These are phyloP conservation scores for Drosophila sp. DNA, from an alignment of 1,140 invertebrate genomes.

Conservation along the genomic window DNA sequence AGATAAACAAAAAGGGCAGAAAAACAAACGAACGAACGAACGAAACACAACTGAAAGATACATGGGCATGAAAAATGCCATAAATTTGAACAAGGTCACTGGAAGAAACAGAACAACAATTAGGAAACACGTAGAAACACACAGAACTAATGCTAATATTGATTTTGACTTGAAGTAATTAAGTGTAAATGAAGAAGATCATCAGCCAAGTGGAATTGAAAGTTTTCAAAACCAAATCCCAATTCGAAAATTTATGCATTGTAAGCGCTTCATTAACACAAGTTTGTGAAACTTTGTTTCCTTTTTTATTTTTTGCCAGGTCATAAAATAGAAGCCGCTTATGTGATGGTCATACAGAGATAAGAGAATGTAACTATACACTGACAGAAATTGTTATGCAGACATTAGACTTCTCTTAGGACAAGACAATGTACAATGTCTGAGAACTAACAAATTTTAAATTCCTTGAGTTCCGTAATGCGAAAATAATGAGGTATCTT, in stretches of 20 bases:
- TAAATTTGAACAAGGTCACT: slow-evolving; percentile 80
- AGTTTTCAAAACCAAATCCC: slow-evolving; percentile 25
- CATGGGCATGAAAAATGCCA: slow-evolving; percentile 57
- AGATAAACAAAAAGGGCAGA: slow-evolving; percentile 67
- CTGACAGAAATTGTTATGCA: slow-evolving; percentile 9
- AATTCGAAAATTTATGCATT: slow-evolving; percentile 39
- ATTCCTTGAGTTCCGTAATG: background rate
- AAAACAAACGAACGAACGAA: background rate
- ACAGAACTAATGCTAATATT: slow-evolving; percentile 60
- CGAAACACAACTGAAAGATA: slow-evolving; percentile 17
- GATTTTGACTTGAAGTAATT: slow-evolving; percentile 60
- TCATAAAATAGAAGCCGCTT: slow-evolving; percentile 27
- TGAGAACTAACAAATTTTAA: background rate
- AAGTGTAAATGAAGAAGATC: slow-evolving; percentile 26
- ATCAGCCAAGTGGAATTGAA: slow-evolving; percentile 28
- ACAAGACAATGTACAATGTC: background rate
- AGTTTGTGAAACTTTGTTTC: slow-evolving; percentile 45
- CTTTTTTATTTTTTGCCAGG: slow-evolving; percentile 5
- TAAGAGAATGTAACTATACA: slow-evolving; percentile 38
- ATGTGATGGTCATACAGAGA: background rate
- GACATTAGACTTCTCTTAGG: background rate
- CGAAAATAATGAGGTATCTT: background rate
- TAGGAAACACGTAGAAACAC: slow-evolving; percentile 55
- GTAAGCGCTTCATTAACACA: slow-evolving; percentile 73
- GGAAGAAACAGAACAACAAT: slow-evolving; percentile 63